These are phyloP conservation scores for Nycteola revayana DNA, from an alignment of 2,888 invertebrate genomes.

Conservation along the genomic window DNA sequence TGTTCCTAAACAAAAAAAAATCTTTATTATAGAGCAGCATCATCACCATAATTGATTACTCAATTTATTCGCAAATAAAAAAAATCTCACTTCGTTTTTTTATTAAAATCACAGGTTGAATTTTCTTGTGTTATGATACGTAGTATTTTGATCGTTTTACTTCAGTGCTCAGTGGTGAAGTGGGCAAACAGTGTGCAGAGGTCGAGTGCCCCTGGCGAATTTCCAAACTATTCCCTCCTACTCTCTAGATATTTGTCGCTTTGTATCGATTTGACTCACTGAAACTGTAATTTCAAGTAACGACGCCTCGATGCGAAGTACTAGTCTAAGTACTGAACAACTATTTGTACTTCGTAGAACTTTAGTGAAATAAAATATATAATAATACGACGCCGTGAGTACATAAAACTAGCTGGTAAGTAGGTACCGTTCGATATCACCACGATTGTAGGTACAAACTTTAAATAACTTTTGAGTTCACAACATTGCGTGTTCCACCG, in stretches of 20 bases:
- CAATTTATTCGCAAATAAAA: too few species aligned
- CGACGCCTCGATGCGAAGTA: constrained; percentile 2
- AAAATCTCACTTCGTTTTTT: too few species aligned
- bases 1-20: too few species aligned
- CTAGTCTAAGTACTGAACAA: neutral
- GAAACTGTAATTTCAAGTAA: constrained; percentile 55
- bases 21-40: too few species aligned
- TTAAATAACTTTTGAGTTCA: constrained; percentile 34
- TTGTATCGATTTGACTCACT: constrained; percentile 70
- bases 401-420: constrained; percentile 21
- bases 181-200: constrained; percentile 45
- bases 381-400: constrained; percentile 1
- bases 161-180: constrained; percentile 40
- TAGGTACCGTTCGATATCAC: constrained; percentile 18
- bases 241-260: constrained; percentile 50
- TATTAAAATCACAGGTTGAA: too few species aligned
- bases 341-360: constrained; percentile 1
- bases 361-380: constrained; percentile 9
- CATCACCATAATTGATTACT: too few species aligned
- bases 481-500: constrained; percentile 27
- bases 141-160: constrained; percentile 20
- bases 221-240: constrained; percentile 57
- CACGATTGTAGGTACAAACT: constrained; percentile 29
- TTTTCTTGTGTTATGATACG: too few species aligned
- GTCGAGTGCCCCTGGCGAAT: constrained; percentile 60